A percentile compares a stretch with the other conserved stretches of the same genome.
These are phyloP conservation scores for Popillia japonica DNA, from an alignment of 1,140 invertebrate species.

Conservation along the genomic window DNA sequence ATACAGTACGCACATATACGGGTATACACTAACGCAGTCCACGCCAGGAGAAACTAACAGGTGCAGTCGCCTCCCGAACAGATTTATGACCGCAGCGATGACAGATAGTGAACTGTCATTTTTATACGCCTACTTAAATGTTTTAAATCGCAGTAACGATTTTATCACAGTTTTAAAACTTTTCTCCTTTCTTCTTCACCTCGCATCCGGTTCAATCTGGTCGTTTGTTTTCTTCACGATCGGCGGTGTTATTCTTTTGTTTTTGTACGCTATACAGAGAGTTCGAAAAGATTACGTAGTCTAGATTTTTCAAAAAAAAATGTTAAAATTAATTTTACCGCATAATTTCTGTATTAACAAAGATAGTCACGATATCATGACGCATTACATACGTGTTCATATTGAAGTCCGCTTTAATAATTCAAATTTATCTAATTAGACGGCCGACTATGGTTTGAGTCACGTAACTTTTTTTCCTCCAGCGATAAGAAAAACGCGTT, in stretches of 20 bases:
- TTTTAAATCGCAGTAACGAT: constrained; percentile 34
- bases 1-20: neutral
- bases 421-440: constrained; percentile 12
- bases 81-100: constrained; percentile 18
- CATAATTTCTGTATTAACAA: neutral
- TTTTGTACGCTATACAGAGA: neutral
- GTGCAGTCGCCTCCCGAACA: constrained; percentile 26
- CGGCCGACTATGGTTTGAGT: neutral
- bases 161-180: neutral
- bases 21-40: neutral
- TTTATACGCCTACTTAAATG: constrained; percentile 35
- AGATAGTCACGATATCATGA: neutral
- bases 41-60: neutral
- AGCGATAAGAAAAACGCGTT: constrained; percentile 7
- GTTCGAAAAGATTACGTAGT: too few relatives aligned
- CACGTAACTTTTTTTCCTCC: neutral
- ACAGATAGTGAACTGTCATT: constrained; percentile 33
- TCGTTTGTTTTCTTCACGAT: neutral
- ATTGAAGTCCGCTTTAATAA: neutral
- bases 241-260: neutral
- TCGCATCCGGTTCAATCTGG: neutral
- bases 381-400: neutral
- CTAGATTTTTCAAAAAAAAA: too few relatives aligned
- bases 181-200: neutral
- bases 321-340: neutral